phyloP scores from a whole-genome alignment of 2,113 vertebrate genomes.

The Cephalopterus ornatus region DNA sequence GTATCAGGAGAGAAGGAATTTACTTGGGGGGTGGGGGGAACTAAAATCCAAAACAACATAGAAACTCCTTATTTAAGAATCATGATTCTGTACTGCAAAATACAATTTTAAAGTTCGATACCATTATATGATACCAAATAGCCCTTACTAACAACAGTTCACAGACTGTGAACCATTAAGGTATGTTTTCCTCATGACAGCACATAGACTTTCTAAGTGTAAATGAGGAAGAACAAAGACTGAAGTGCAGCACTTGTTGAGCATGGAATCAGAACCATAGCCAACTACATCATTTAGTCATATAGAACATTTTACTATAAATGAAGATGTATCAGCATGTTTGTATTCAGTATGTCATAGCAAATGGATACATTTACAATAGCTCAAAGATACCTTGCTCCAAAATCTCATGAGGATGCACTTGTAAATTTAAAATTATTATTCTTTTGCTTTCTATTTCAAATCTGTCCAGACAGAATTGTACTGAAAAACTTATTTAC shows the following conservation, averaged over 20 bases:
- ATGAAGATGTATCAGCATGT: not conserved
- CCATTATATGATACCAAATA: not conserved
- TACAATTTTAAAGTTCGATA: not conserved
- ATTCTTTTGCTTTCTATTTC: not conserved
- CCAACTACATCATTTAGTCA: not conserved
- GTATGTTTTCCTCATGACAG: not conserved
- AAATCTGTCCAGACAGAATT: not conserved
- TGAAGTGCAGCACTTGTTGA: not conserved
- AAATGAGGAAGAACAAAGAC: not conserved
- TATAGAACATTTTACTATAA: not conserved
- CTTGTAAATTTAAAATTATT: not conserved
- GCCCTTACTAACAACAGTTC: not conserved
- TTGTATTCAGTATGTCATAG: not conserved
- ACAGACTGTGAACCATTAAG: not conserved
- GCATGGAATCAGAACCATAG: not conserved
- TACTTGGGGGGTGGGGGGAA: not conserved
- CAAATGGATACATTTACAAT: not conserved
- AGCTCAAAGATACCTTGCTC: not conserved
- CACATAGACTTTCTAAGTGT: not conserved
- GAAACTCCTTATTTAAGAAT: not conserved
- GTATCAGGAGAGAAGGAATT: not conserved
- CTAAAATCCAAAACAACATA: not conserved
- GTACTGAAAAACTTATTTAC: not conserved
- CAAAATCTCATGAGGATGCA: not conserved
- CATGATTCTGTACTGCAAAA: not conserved